Evolutionary conservation across 1,140 invertebrate genomes (phyloP), one percentile per base, ranked within the genome.

Genomic region (Hirudo medicinalis): DNA sequence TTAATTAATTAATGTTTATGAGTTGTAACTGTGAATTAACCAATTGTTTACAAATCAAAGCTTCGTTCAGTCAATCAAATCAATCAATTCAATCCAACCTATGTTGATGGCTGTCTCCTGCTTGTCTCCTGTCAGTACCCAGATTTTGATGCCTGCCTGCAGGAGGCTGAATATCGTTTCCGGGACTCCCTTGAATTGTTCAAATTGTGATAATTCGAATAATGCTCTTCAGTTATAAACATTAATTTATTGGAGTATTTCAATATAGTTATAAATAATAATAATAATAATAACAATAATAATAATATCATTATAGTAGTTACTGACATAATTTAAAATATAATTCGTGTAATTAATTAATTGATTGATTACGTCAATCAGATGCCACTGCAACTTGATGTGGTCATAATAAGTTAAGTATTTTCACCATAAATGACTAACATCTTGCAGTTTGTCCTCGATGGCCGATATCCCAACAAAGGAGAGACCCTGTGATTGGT

Each of bases 21-120:
- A n/a, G n/a, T n/a, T n/a, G 2, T 9, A 9, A 57, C 54, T 25
- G 54, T 57, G 20, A 57, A 57, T 57, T 25, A 57, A 57, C 25
- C 2, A 57, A 25, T 9, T 25, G 20, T 57, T 57, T 25, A 57
- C 54, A 25, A 57, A 57, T 57, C 54, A 57, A 57, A 57, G 20
- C 20, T n/a, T 57, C 54, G 9, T 3, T 57, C 54, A 57, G 9
- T 25, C 54, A 57, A 25, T 25, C 54, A 2, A 57, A n/a, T 57
- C 54, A 57, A n/a, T 25, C 20, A 9, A n/a, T n/a, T 4, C 25
- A 25, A 40, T 32, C 69, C 60, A 73, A 81, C 85, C 94, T 80
- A 98, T 98, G 82, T 98, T 98, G 73, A 99, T 97, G 67, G 96
- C 96, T 49, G 96, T 99, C 84, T 99, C 96, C 83, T 97, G 92